Evolutionary conservation across 2,797 vertebrate species (phyloP).

Genomic region (Synaphobranchus kaupii): DNA sequence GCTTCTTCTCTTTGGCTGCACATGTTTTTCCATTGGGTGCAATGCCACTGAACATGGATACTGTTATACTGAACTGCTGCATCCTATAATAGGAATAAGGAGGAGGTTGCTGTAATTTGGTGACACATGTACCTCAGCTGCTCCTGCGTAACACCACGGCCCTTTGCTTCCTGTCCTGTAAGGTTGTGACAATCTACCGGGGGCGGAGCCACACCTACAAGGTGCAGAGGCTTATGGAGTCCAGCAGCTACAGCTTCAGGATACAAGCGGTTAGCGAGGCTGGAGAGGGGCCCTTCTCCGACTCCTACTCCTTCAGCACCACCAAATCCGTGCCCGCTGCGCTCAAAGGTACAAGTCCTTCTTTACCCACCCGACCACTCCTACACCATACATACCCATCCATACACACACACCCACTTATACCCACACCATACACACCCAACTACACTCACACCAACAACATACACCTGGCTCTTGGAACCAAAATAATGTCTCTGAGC

Average conservation of each 20-base stretch:
- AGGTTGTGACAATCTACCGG: slow-evolving; percentile 92
- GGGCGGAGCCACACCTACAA: slow-evolving; percentile 98
- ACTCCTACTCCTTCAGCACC: slow-evolving; percentile 88
- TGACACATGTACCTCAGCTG: neutral
- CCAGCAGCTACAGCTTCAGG: slow-evolving; percentile 90
- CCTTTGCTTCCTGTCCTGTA: neutral
- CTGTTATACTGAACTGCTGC: neutral
- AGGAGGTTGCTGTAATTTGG: neutral
- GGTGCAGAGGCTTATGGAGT: slow-evolving; percentile 90
- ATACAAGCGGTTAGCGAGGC: slow-evolving; percentile 92
- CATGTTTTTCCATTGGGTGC: too few species aligned
- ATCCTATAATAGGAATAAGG: neutral
- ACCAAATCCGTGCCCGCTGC: slow-evolving; percentile 91
- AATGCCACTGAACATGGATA: too few species aligned
- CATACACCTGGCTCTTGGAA: too few species aligned
- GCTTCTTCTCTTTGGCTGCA: too few species aligned
- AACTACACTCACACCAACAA: neutral
- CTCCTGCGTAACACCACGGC: neutral
- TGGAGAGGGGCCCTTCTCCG: slow-evolving; percentile 92
- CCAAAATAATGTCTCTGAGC: neutral
- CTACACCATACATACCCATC: too few species aligned
- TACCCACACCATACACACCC: neutral
- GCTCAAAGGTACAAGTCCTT: slow-evolving; percentile 82
- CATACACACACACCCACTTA: neutral
- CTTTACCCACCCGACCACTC: neutral